phyloP scores from a whole-genome alignment of 2,888 invertebrate genomes.

The Neuroscelio doddi region DNA sequence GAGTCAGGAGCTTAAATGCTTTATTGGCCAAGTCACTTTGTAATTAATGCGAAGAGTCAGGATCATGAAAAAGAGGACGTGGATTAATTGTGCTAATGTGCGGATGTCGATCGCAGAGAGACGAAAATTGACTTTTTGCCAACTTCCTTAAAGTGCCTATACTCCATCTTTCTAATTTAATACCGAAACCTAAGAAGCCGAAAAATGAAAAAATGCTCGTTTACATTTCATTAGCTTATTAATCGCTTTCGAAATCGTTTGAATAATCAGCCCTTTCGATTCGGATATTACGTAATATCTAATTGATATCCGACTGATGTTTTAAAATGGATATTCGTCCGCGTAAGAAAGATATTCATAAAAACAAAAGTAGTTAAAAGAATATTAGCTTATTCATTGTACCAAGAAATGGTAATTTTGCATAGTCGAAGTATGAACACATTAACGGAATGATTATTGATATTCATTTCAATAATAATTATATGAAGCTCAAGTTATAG shows the following conservation, averaged over 20 bases:
- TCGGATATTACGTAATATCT: not conserved
- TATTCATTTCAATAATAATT: no score
- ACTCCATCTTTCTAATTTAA: conserved; percentile 32
- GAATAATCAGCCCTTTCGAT: conserved; percentile 28
- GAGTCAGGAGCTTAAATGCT: conserved; percentile 23
- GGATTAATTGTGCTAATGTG: conserved; percentile 49
- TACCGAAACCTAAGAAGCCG: conserved; percentile 3
- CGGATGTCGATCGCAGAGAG: conserved; percentile 35
- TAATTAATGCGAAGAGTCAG: conserved; percentile 34
- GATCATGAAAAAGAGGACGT: conserved; percentile 30
- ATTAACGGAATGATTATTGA: no score
- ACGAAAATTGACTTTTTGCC: conserved; percentile 42
- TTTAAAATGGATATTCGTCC: not conserved
- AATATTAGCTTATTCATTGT: no score
- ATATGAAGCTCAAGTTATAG: no score
- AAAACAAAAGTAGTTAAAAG: no score
- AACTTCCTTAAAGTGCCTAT: conserved; percentile 33
- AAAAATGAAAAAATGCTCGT: conserved; percentile 37
- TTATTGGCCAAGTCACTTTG: conserved; percentile 39
- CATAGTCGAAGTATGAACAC: no score
- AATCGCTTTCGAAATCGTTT: conserved; percentile 31
- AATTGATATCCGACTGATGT: no score
- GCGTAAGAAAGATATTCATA: not conserved
- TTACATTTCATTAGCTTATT: conserved; percentile 46
- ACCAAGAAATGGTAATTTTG: no score